Percentiles rank a stretch among this genome's conserved stretches.
phyloP scores from a whole-genome alignment of 2,888 invertebrate species.

The Cremastobaeus sp. region DNA sequence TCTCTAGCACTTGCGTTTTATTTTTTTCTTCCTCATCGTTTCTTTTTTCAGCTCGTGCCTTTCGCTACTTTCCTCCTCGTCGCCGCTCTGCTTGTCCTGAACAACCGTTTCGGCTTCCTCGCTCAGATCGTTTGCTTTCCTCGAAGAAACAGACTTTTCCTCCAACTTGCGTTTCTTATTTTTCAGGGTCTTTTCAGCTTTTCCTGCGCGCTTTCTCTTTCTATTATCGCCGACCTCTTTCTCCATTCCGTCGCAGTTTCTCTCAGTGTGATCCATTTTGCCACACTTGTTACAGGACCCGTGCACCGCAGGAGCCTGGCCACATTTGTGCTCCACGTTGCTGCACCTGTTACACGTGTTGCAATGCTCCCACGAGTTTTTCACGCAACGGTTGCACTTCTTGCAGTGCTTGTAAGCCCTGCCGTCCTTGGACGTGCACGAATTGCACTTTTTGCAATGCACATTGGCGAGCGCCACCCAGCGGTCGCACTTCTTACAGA shows the following conservation, averaged over 20 bases:
- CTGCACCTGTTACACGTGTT: constrained; percentile 84
- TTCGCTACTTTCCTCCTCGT: no score
- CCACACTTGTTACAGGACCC: constrained; percentile 72
- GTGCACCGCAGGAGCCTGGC: constrained; percentile 68
- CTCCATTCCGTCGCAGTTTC: constrained; percentile 16
- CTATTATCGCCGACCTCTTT: background rate
- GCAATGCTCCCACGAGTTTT: constrained; percentile 91
- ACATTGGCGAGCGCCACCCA: constrained; percentile 84
- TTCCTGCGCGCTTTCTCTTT: constrained; percentile 2
- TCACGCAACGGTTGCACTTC: constrained; percentile 86
- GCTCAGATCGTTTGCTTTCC: no score
- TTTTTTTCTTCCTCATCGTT: no score
- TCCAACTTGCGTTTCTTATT: no score
- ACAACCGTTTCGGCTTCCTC: no score
- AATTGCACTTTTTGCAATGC: constrained; percentile 87
- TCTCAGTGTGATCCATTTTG: constrained; percentile 64
- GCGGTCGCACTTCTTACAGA: constrained; percentile 85
- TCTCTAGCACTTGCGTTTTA: no score
- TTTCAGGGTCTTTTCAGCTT: background rate
- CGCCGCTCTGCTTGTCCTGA: no score
- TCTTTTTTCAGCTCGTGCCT: no score
- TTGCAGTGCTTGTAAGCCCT: constrained; percentile 84
- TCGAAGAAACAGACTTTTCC: no score
- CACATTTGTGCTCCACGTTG: constrained; percentile 80
- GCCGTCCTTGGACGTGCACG: constrained; percentile 87